Evolutionary conservation across 2,797 vertebrate genomes (phyloP).

Genomic region (Myotis vivesi): DNA sequence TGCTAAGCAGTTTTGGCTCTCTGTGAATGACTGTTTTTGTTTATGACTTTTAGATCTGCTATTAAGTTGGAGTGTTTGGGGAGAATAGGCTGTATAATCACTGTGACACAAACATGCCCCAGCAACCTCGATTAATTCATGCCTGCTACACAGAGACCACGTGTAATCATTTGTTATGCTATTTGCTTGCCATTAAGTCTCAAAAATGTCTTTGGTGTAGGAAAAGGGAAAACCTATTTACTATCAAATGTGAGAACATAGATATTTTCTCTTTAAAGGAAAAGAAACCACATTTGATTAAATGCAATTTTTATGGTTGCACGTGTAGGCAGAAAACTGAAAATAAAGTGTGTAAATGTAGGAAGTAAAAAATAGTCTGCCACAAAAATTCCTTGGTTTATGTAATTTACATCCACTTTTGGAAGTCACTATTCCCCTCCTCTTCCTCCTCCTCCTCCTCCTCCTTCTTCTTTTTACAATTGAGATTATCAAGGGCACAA

Average conservation of each 20-base stretch:
- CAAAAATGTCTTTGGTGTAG: background rate
- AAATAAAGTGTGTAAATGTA: background rate
- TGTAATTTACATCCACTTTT: background rate
- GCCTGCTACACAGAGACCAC: background rate
- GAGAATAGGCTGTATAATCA: conserved; percentile 3
- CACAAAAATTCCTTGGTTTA: background rate
- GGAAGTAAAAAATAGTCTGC: background rate
- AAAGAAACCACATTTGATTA: background rate
- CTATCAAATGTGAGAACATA: background rate
- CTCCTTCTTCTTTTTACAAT: background rate
- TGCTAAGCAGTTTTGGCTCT: background rate
- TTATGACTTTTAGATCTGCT: background rate
- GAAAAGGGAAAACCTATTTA: background rate
- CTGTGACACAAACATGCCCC: background rate
- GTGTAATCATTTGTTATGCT: background rate
- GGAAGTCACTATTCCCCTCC: background rate
- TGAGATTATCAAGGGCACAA: background rate
- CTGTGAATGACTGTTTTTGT: conserved; percentile 37
- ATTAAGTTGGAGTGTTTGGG: background rate
- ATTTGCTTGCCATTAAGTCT: conserved; percentile 29
- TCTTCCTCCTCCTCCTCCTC: background rate
- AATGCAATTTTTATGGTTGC: background rate
- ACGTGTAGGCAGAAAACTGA: conserved; percentile 7
- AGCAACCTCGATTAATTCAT: conserved; percentile 40
- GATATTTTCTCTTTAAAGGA: background rate